Percentiles rank a stretch among this genome's conserved stretches.
Evolutionary conservation across 2,797 vertebrate species (phyloP).

Genomic region (Myotis vivesi): DNA sequence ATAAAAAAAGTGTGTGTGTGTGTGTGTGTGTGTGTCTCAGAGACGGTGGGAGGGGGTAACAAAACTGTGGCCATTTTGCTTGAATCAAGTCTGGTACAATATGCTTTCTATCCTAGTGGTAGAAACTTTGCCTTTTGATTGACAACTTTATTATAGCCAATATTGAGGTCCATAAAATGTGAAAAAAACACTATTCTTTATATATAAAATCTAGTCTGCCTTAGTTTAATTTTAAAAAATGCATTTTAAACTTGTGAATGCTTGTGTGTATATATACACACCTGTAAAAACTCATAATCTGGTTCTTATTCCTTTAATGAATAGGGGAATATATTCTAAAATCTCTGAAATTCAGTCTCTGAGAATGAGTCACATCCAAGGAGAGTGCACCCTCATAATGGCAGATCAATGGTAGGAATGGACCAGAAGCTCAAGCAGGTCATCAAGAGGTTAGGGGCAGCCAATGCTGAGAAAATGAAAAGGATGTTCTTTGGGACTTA

Average conservation of each 20-base stretch:
- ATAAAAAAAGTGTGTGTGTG: neutral
- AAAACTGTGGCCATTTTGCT: neutral
- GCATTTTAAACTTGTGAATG: slow-evolving; percentile 29
- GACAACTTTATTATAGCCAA: neutral
- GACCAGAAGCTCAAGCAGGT: neutral
- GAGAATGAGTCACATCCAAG: neutral
- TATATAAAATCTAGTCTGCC: neutral
- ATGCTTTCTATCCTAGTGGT: neutral
- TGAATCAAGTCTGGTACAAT: neutral
- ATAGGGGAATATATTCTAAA: neutral
- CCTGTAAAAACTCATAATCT: neutral
- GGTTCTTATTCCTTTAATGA: neutral
- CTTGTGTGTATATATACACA: neutral
- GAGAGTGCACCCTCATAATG: neutral
- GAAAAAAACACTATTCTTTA: neutral
- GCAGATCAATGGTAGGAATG: neutral
- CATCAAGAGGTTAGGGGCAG: neutral
- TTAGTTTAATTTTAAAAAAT: neutral
- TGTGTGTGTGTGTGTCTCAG: too few relatives aligned
- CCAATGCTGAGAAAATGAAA: neutral
- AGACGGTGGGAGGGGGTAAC: neutral
- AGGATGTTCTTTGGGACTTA: neutral
- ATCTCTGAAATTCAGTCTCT: neutral
- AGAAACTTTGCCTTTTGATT: neutral
- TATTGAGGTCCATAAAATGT: neutral